Base-by-base conservation (phyloP, 2,888 invertebrate genomes). In the Agrotis segetum region DNA sequence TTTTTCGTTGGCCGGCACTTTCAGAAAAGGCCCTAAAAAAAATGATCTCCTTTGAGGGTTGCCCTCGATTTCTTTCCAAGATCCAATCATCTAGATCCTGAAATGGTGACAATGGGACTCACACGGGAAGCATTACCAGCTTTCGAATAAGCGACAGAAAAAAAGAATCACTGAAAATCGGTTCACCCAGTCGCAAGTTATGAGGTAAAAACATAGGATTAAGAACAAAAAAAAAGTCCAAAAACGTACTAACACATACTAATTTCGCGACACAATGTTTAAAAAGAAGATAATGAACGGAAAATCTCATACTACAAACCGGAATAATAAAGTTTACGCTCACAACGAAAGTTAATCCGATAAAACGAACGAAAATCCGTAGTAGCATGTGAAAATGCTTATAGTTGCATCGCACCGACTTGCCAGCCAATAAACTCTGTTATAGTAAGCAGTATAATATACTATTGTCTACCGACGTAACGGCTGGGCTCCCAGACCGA, bases 381-480 rank as follows among this genome's bases (percentile, higher is more conserved):
- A 71, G 70, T 53, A 67, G 61, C 67, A 74, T 79, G 61, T 74
- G 72, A 73, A 73, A 69, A 76, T 71, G 69, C 65, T 58, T 56
- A 24, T 62, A 73, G 71, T 79, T 76, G 75, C 74, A 76, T 77
- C 77, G 77, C 69, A 81, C 78, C 72, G 74, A 85, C 85, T 85
- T 87, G 83, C 81, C 86, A 85, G 81, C 81, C 84, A 89, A 88
- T 89, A 91, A 87, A 87, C 82, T 77, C 44, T 67, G 73, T 73
- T 71, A 72, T 71, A 83, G 73, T 74, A 74, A 81, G 65, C 66
- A 69, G 66, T 76, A 76, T 77, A 67, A 85, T 85, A 81, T 77
- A 83, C 72, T 49, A 75, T 82, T 82, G 84, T 83, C 75, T 85
- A 73, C 71, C 52, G 47, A 55, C 56, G 67, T 34, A 62, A 69